These are phyloP conservation scores for Philantomba maxwellii DNA, from an alignment of 2,113 vertebrate species.

Conservation along the genomic window DNA sequence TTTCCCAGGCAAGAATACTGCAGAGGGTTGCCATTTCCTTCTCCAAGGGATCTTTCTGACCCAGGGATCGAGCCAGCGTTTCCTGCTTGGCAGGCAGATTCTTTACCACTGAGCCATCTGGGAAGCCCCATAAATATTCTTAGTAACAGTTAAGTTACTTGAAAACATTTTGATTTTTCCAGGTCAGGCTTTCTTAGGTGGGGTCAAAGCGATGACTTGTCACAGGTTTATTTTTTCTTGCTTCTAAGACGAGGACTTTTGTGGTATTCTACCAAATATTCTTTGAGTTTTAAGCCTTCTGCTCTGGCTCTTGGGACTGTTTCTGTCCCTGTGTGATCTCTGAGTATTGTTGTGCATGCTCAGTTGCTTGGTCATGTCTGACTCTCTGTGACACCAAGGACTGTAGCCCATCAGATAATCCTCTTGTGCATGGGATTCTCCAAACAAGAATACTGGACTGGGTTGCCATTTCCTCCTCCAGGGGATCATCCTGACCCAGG, in stretches of 20 bases:
- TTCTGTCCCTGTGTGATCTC: not conserved
- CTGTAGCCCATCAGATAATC: not conserved
- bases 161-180: not conserved
- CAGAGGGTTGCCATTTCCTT: not conserved
- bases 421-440: not conserved
- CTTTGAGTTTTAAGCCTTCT: not conserved
- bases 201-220: not conserved
- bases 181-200: not conserved
- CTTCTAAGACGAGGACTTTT: not conserved
- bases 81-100: not conserved
- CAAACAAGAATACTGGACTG: not conserved
- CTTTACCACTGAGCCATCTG: not conserved
- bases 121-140: not conserved
- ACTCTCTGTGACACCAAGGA: not conserved
- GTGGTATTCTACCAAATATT: not conserved
- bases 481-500: not conserved
- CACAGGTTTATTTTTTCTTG: not conserved
- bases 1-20: not conserved
- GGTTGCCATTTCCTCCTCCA: not conserved
- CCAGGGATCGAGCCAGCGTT: accelerated
- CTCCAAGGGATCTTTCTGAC: not conserved
- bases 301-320: not conserved
- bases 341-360: not conserved
- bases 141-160: not conserved
- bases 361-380: not conserved